Conservation (phyloP, 2,113 vertebrate genomes). For the Corapipo altera region DNA sequence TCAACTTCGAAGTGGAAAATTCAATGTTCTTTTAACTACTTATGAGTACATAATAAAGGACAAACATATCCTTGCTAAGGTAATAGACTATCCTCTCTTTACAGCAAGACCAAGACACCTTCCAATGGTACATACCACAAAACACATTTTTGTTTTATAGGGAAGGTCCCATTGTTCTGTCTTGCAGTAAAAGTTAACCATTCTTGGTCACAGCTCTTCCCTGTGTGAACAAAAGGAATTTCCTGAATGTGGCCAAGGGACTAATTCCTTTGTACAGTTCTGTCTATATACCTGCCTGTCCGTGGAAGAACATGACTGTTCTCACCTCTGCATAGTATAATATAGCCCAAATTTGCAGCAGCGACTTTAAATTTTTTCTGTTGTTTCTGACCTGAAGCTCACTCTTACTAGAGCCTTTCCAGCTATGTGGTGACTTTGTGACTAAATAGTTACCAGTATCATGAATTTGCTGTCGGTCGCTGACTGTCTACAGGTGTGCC, state of each 20-base stretch:
- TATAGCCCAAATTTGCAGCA: not conserved
- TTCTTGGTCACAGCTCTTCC: not conserved
- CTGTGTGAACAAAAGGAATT: not conserved
- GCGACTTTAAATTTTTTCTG: not conserved
- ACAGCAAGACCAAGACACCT: not conserved
- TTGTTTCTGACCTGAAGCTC: not conserved
- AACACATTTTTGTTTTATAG: not conserved
- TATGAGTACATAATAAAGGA: slow-evolving; percentile 99
- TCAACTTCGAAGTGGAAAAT: slow-evolving; percentile 94
- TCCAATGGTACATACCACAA: not conserved
- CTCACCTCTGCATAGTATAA: not conserved
- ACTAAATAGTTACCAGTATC: not conserved
- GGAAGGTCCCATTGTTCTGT: not conserved
- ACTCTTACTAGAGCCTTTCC: not conserved
- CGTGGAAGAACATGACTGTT: not conserved
- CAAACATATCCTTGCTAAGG: slow-evolving; percentile 99
- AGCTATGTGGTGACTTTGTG: not conserved
- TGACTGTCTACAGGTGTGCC: not conserved
- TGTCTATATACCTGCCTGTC: not conserved
- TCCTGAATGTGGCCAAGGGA: not conserved
- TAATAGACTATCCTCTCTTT: slow-evolving; percentile 59
- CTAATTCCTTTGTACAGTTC: not conserved
- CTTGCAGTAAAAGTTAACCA: not conserved
- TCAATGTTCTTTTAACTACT: slow-evolving; percentile 95
- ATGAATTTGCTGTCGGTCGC: not conserved